Base-by-base conservation (phyloP, 1,140 invertebrate genomes). In the Anoplophora glabripennis region DNA sequence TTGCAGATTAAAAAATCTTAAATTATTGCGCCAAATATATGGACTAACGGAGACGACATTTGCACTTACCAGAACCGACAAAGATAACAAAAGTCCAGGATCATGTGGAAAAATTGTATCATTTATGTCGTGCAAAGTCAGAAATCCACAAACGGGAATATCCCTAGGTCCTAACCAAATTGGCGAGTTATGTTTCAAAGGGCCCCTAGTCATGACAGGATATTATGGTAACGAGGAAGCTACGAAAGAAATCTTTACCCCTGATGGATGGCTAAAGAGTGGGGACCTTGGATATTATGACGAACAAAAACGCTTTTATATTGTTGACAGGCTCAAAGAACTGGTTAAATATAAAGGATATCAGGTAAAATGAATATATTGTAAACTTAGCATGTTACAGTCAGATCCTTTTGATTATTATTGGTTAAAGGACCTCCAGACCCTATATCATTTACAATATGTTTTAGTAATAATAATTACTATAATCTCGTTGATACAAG, bases 251-350 rank as follows among this genome's bases (percentile, higher is more conserved):
- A 86, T 83, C 1, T 78, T 93, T 12, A 81, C 83, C 18, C 70
- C 79, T 0, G 84, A 89, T 60, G 86, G 86, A 5, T 96, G 90
- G 90, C 75, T 93, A 51, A 85, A 86, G 63, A 92, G 90, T 28
- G 92, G 92, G 4, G 93, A 95, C 69, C 81, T 94, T 15, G 90
- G 84, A 5, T 88, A 86, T 64, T 89, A 85, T 53, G 89, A 93
- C 62, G 79, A 90, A 1, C 82, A 89, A 0, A 80, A 80, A 11
- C 84, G 78, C 59, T 84, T 93, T 59, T 93, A 83, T 52, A 84
- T 95, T 51, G 89, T 90, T 1, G 93, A 95, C 65, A 78, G 93
- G 53, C 67, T 94, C 42, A 96, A 96, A 69, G 92, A 96, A 72
- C 80, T 96, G 8, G 95, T 96, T 57, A 96, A 96, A 77, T 87